phyloP scores from a whole-genome alignment of 2,888 invertebrate genomes.

The Bellardia bayeri region DNA sequence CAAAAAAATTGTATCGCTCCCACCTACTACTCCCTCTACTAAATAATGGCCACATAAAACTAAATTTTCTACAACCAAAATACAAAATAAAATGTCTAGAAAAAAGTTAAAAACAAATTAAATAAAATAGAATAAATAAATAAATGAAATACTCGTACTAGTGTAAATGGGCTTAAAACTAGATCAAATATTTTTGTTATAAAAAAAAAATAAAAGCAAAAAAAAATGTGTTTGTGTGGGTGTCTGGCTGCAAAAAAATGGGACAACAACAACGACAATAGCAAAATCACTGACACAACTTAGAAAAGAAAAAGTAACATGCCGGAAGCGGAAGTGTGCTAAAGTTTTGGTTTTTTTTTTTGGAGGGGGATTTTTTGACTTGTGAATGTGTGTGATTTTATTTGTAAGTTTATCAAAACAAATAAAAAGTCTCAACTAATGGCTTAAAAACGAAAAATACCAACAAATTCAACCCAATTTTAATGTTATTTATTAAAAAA shows the following conservation, averaged over 20 bases:
- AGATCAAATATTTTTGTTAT: conserved; percentile 63
- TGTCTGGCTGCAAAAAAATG: conserved; percentile 31
- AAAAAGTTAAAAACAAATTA: conserved; percentile 38
- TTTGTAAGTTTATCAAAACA: conserved; percentile 31
- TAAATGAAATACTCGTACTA: conserved; percentile 33
- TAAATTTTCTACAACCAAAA: conserved; percentile 55
- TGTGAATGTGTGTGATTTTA: conserved; percentile 4
- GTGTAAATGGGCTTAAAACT: conserved; percentile 63
- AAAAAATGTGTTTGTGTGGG: conserved; percentile 11
- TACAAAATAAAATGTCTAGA: conserved; percentile 35
- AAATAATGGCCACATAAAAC: conserved; percentile 14
- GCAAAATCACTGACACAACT: conserved; percentile 69
- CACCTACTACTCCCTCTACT: background rate
- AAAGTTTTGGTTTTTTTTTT: conserved; percentile 34
- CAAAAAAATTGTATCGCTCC: background rate
- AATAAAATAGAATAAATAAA: conserved; percentile 53
- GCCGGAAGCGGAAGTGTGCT: conserved; percentile 77
- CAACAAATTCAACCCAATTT: background rate
- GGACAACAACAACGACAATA: conserved; percentile 73
- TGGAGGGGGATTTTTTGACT: too few species aligned
- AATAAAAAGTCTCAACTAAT: background rate
- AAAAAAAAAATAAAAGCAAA: conserved; percentile 21
- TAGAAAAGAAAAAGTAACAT: conserved; percentile 71
- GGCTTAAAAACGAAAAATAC: conserved; percentile 12
- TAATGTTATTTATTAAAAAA: background rate